Base-by-base conservation (phyloP, 2,888 invertebrate species). In the Drosophila peninsularis region DNA sequence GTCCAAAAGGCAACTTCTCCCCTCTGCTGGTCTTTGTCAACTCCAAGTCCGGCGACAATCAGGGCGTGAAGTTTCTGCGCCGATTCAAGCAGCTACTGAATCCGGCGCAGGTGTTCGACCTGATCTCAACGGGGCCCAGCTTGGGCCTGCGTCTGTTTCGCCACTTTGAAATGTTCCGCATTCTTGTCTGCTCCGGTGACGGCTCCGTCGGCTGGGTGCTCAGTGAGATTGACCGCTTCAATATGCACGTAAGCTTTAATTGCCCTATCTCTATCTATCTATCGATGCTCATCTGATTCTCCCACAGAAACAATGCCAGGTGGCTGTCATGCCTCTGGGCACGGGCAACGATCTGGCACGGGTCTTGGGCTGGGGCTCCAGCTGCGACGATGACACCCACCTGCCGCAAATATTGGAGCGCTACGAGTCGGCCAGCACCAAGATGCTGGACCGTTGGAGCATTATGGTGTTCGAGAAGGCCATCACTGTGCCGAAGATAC, bases 141-240 rank as follows among this genome's bases (percentile, higher is more conserved):
- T 95, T 95, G 87, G 96, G 95, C 9, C 94, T 99, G 86, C 94
- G 97, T 72, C 94, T 99, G 83, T 99, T 99, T 94, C 95, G 98
- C 83, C 97, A 97, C 93, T 98, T 99, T 92, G 98, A 98, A 91
- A 98, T 98, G 81, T 97, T 99, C 92, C 95, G 99, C 82, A 98
- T 99, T 90, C 94, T 99, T 77, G 98, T 99, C 68, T 99, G 99
- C 94, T 98, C 98, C 50, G 99, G 99, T 0, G 99, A 99, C 92
- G 99, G 99, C 21, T 98, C 98, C 37, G 98, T 99, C 10, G 98
- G 99, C 58, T 99, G 99, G 99, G 99, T 99, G 70, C 94, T 99
- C 73, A 97, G 97, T 77, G 98, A 99, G 93, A 97, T 99, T 79
- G 99, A 99, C 93, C 96, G 97, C 88, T 94, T 99, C 80, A 97